A percentile compares a stretch with the other conserved stretches of the same genome.
phyloP scores from a whole-genome alignment of 2,113 vertebrate species.

The Machaerirhynchus nigripectus region DNA sequence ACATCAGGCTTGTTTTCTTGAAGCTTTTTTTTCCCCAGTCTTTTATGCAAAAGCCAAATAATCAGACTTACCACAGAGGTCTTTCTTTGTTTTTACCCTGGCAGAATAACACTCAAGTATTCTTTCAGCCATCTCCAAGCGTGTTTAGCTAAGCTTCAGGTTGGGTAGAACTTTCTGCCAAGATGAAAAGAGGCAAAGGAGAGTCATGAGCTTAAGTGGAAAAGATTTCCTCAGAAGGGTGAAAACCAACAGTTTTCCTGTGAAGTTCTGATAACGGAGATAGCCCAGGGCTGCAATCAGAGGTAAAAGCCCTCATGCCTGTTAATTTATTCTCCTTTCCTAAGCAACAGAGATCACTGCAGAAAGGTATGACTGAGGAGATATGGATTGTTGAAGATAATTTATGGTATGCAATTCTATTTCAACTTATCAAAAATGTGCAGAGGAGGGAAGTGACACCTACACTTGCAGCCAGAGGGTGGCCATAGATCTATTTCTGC shows the following conservation, averaged over 20 bases:
- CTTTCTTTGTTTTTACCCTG: background rate
- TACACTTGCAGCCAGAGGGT: slow-evolving; percentile 54
- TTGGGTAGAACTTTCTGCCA: background rate
- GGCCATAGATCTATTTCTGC: slow-evolving; percentile 55
- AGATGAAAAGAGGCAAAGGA: background rate
- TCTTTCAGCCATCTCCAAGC: background rate
- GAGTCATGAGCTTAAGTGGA: background rate
- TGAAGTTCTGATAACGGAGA: background rate
- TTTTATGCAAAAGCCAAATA: background rate
- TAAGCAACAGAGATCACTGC: background rate
- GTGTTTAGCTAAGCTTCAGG: background rate
- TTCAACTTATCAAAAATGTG: slow-evolving; percentile 27
- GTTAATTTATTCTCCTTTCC: background rate
- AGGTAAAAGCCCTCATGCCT: background rate
- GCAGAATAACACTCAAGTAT: background rate
- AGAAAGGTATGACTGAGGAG: slow-evolving; percentile 1
- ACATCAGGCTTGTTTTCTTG: background rate
- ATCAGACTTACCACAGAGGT: background rate
- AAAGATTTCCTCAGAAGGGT: background rate
- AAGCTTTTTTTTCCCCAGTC: background rate
- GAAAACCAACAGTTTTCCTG: background rate
- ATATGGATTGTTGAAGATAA: background rate
- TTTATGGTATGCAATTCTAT: slow-evolving; percentile 23
- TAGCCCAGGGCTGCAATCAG: background rate
- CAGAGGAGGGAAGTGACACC: slow-evolving; percentile 46